These are phyloP conservation scores for Luscinia luscinia DNA, from an alignment of 2,797 vertebrate genomes.

Conservation along the genomic window DNA sequence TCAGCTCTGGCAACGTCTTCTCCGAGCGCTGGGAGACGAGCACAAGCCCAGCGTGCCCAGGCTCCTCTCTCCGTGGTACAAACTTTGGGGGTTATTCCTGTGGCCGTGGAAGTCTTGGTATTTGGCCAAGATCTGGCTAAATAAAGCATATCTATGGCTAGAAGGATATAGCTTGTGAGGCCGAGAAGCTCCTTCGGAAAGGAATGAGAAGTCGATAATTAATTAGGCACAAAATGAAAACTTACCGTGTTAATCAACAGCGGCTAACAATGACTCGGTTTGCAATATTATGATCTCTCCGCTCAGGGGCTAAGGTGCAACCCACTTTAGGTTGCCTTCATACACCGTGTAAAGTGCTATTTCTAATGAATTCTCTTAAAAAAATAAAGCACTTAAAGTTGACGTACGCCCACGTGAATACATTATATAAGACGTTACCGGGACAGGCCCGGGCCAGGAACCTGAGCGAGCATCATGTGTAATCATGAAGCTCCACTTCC, in stretches of 20 bases:
- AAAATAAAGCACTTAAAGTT: slow-evolving; percentile 61
- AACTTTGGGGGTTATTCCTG: slow-evolving; percentile 8
- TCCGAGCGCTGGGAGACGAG: neutral
- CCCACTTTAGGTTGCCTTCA: slow-evolving; percentile 35
- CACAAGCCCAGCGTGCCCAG: neutral
- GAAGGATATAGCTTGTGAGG: neutral
- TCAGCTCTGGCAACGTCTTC: slow-evolving; percentile 5
- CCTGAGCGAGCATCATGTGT: slow-evolving; percentile 38
- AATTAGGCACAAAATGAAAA: slow-evolving; percentile 71
- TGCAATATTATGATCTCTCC: slow-evolving; percentile 29
- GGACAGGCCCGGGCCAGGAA: slow-evolving; percentile 57
- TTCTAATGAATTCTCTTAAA: slow-evolving; percentile 63
- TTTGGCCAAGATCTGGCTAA: neutral
- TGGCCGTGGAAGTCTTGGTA: neutral
- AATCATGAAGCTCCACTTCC: slow-evolving; percentile 43
- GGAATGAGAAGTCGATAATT: slow-evolving; percentile 59
- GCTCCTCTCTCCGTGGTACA: neutral
- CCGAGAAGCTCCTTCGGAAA: slow-evolving; percentile 1
- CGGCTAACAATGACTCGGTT: slow-evolving; percentile 45
- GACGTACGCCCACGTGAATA: slow-evolving; percentile 73
- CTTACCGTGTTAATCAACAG: slow-evolving; percentile 73
- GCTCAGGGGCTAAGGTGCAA: slow-evolving; percentile 26
- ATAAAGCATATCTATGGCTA: neutral
- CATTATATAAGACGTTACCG: slow-evolving; percentile 69
- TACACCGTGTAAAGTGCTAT: slow-evolving; percentile 26